Conservation (phyloP, 1,140 invertebrate species). For the Drosophila azteca region DNA sequence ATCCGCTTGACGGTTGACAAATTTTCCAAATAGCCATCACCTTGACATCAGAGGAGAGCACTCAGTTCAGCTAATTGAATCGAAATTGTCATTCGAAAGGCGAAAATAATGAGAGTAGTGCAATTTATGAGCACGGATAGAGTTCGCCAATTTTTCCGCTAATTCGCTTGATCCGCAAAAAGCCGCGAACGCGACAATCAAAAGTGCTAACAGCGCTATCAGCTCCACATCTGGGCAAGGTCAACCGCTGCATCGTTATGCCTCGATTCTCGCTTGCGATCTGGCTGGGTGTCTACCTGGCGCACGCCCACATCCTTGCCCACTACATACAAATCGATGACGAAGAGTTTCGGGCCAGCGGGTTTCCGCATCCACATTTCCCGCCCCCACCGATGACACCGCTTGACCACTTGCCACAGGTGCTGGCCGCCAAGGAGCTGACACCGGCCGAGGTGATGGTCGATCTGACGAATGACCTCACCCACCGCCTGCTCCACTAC, state of each 20-base stretch:
- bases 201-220: conserved; percentile 56
- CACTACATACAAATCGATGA: conserved; percentile 80
- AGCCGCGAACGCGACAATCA: conserved; percentile 63
- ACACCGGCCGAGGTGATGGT: conserved; percentile 89
- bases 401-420: conserved; percentile 58
- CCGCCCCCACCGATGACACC: conserved; percentile 62
- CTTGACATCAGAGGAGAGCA: conserved; percentile 41
- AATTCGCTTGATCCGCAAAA: conserved; percentile 19
- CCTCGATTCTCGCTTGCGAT: conserved; percentile 20
- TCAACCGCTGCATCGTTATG: conserved; percentile 40
- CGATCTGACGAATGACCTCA: conserved; percentile 90
- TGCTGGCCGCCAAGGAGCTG: conserved; percentile 60
- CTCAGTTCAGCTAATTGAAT: conserved; percentile 58
- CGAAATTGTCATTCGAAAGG: conserved; percentile 13
- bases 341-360: conserved; percentile 73
- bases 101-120: conserved; percentile 60
- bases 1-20: conserved; percentile 57
- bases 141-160: conserved; percentile 57
- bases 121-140: conserved; percentile 62
- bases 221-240: conserved; percentile 61
- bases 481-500: conserved; percentile 88
- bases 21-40: conserved; percentile 63
- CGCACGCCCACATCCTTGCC: conserved; percentile 16
- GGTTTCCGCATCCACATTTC: conserved; percentile 65
- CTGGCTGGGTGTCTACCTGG: conserved; percentile 4